Evolutionary conservation across 2,113 vertebrate genomes (phyloP), one percentile per base, ranked within the genome.

Genomic region (Pteronura brasiliensis): DNA sequence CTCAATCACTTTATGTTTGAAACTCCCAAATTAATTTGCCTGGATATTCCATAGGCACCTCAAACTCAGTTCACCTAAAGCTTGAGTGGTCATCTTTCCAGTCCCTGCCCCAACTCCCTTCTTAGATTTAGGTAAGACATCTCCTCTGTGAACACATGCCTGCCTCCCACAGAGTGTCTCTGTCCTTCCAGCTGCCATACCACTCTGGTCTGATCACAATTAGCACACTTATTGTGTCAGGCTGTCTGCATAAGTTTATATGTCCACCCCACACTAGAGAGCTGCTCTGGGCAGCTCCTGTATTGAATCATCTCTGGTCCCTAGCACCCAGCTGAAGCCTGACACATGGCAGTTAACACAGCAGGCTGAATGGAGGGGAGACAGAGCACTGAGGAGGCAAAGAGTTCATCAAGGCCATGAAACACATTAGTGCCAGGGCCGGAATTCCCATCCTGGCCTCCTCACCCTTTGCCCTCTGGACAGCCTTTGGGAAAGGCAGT

Each of bases 61-160:
- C 44, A 55, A 44, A 76, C 7, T 15, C 23, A 34, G 6, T 74
- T 80, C 88, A n/a, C 67, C 87, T 76, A 25, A 47, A 34, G n/a
- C 4, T 63, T 29, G 80, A 91, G 34, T 31, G 29, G 20, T 25
- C 36, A 34, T 52, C 15, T 44, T 90, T 27, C 36, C 47, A 4
- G 6, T 47, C 49, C 34, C 17, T 74, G 52, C 84, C 83, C 4
- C 49, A 17, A 6, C 25, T 92, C 29, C 69, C 23, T 29, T 79
- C 85, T 88, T 82, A 74, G 69, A 39, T 25, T 65, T 47, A 86
- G 27, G 27, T 69, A 71, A 85, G 59, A 92, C 21, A 63, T 59
- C 31, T 82, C 55, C 29, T 55, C 57, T 27, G 49, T 18, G 49
- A 59, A 67, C 8, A 49, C 0, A 0, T 3, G 3, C 49, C 67